Evolutionary conservation across 2,888 invertebrate genomes (phyloP).

Genomic region (Nymphalis urticae): DNA sequence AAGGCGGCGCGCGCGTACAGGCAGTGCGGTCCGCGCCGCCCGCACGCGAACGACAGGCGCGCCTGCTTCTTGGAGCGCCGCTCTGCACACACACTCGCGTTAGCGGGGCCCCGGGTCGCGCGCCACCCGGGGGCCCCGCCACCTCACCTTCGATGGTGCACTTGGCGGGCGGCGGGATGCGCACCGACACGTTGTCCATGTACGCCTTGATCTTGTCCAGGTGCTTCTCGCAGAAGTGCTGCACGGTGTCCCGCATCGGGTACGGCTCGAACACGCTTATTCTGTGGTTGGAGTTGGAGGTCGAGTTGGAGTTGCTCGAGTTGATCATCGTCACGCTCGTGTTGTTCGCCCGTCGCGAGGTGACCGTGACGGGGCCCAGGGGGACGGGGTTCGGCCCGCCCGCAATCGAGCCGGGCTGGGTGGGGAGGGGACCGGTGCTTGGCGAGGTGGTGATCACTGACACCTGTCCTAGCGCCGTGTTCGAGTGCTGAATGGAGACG

Average conservation of each 20-base stretch:
- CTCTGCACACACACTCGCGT: conserved; percentile 71
- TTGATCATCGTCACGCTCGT: conserved; percentile 90
- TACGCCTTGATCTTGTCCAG: conserved; percentile 94
- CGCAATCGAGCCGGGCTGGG: conserved; percentile 28
- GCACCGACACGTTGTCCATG: conserved; percentile 92
- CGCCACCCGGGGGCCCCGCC: no score
- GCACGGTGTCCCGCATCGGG: conserved; percentile 95
- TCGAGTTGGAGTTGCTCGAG: conserved; percentile 69
- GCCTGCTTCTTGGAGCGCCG: conserved; percentile 92
- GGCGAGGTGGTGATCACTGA: conserved; percentile 48
- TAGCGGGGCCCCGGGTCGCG: no score
- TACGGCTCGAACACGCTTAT: conserved; percentile 94
- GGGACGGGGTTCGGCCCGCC: conserved; percentile 50
- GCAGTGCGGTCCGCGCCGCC: conserved; percentile 91
- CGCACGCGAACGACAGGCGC: conserved; percentile 94
- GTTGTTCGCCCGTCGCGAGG: conserved; percentile 84
- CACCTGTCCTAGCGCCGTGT: conserved; percentile 68
- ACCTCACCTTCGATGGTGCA: conserved; percentile 94
- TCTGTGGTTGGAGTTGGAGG: conserved; percentile 77
- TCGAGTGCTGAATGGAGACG: conserved; percentile 70
- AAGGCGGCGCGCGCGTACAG: conserved; percentile 91
- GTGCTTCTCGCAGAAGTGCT: conserved; percentile 98
- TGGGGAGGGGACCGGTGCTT: conserved; percentile 39
- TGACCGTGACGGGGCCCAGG: conserved; percentile 84
- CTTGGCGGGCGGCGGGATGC: conserved; percentile 94